Conservation (phyloP, 2,113 vertebrate genomes). For the Steatornis caripensis region DNA sequence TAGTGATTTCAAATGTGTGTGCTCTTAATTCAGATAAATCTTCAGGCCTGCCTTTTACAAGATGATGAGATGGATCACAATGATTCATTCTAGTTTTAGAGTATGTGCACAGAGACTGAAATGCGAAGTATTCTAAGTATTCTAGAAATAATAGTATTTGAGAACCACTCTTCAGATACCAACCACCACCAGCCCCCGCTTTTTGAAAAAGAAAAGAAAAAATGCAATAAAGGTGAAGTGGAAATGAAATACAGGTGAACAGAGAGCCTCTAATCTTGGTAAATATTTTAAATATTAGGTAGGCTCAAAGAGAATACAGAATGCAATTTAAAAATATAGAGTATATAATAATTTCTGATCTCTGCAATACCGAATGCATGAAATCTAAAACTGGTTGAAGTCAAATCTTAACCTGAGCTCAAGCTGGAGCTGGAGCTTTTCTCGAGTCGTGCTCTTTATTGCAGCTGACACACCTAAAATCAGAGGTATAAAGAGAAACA, state of each 20-base stretch:
- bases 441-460: background rate
- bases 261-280: background rate
- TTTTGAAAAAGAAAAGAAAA: background rate
- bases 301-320: background rate
- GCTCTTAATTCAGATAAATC: background rate
- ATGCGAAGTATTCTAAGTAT: background rate
- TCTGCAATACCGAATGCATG: background rate
- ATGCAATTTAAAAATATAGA: background rate
- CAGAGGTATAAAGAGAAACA: background rate
- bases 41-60: background rate
- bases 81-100: background rate
- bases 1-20: background rate
- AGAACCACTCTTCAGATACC: background rate
- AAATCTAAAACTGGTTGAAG: background rate
- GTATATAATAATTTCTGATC: background rate
- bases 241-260: background rate
- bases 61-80: background rate
- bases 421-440: background rate
- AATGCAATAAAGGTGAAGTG: background rate
- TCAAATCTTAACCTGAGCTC: background rate
- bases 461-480: background rate
- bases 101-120: background rate
- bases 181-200: background rate
- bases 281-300: background rate
- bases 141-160: background rate